Evolutionary conservation across 1,140 invertebrate genomes (phyloP), one percentile per base, ranked within the genome.

Genomic region (Drosophila sp.): DNA sequence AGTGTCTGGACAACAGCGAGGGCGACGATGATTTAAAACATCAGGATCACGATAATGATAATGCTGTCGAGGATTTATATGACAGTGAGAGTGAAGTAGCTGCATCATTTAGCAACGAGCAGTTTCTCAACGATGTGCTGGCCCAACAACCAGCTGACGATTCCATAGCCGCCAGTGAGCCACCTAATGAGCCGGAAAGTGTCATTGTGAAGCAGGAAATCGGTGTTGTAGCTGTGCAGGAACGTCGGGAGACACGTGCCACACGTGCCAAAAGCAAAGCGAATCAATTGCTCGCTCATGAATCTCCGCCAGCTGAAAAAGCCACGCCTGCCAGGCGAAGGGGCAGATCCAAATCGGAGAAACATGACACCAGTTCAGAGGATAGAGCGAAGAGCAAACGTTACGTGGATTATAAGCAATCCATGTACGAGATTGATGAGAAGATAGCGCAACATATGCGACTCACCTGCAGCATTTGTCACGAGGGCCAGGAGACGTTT

Each of bases 361-460:
- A 69, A 14, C 13, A 14, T 4, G 41, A 32, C n/a, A 13, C 36
- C 9, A 45, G 27, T 27, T 46, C 4, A 11, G 53, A 21, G 14
- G 59, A 61, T 1, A 27, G 25, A 7, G 46, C 40, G 4, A 69
- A 76, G 27, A 71, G 27, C 54, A 81, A 86, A 25, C 72, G 82
- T 8, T 87, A 78, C 50, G 66, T 54, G 14, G 78, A 83, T 61
- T 77, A 78, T 7, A 82, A 89, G 32, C 72, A 91, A 38, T 82
- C 75, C 21, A 90, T 90, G 78, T 45, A 58, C 53, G 86, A 84
- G 13, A 84, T 89, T 14, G 90, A 91, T 56, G 56, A 69, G 25
- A 84, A 89, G 70, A 91, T 91, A 16, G 65, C 82, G 7, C 71
- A 75, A 14, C 80, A 84, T 32, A 91, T 91, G 90, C 71, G 77